These are phyloP conservation scores for Tetragnatha montana DNA, from an alignment of 2,888 invertebrate species.

Conservation along the genomic window DNA sequence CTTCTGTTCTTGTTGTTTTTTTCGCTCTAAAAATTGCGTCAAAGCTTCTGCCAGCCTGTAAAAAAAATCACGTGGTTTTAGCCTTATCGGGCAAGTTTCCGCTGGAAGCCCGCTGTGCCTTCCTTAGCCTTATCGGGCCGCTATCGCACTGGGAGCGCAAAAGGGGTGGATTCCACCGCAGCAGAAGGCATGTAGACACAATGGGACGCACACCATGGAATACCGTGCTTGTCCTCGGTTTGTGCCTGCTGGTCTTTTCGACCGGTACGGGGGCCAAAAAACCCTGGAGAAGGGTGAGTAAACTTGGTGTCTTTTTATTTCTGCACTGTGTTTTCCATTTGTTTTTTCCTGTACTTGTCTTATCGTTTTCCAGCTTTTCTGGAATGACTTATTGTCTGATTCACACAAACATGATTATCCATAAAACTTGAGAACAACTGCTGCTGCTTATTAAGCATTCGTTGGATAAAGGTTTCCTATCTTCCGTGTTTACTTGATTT, in stretches of 20 bases:
- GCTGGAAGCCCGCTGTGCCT: constrained; percentile 17
- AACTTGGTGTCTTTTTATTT: too few species aligned
- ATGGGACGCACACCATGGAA: constrained; percentile 3
- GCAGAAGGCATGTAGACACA: constrained; percentile 31
- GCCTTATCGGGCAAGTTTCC: constrained; percentile 38
- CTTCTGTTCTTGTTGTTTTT: too few species aligned
- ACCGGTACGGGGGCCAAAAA: not conserved
- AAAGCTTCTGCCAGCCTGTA: too few species aligned
- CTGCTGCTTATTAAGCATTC: too few species aligned
- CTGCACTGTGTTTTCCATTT: not conserved
- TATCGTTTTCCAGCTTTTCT: not conserved
- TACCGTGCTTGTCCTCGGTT: not conserved
- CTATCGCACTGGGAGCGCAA: constrained; percentile 33
- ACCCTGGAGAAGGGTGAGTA: not conserved
- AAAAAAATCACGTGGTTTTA: not conserved
- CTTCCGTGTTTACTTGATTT: too few species aligned
- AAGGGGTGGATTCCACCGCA: constrained; percentile 32
- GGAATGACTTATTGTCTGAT: too few species aligned
- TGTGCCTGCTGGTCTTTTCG: not conserved
- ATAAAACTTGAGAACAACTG: too few species aligned
- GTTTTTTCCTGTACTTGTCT: not conserved
- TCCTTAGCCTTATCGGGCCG: constrained; percentile 31
- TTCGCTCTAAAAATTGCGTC: too few species aligned
- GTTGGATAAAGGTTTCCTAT: too few species aligned
- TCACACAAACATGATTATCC: too few species aligned